Base-by-base conservation (phyloP, 1,140 invertebrate species). In the Aphidius ervi region DNA sequence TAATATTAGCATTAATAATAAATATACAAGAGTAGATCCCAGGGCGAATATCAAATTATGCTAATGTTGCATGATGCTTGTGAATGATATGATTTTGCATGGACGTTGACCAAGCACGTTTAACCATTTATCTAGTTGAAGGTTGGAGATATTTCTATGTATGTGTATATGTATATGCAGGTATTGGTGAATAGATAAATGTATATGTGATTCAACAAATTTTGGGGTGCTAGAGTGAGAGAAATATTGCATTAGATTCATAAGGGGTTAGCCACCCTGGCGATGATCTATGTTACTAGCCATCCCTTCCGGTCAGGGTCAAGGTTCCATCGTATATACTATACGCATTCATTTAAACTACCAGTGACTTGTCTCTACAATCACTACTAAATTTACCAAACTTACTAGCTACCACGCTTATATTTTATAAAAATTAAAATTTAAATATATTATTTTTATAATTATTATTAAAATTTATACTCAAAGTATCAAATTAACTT, bases 41-140 rank as follows among this genome's bases (percentile, higher is more conserved):
- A 39, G 53, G 52, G 55, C 10, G 49, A 52, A 64, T 70, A 71
- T 69, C 65, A 65, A 67, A 73, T 72, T 73, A 73, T 70, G 68
- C 59, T 72, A 73, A 74, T 73, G 67, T 47, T 55, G 39, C 23
- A n/a, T 41, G 9, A 5, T 16, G 16, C 37, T 54, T 31, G 47
- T 50, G 67, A 67, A 53, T 54, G 65, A 70, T 66, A 68, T 66
- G 64, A 69, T 65, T 63, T 59, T 43, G 56, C 23, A 31, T 31
- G 56, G 58, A 63, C 40, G 56, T 23, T 54, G 37, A 46, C 56
- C 46, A 49, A 9, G 56, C 46, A 55, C 59, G 40, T 31, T 54
- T 53, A 43, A 55, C 46, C 49, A 53, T 62, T 61, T 58, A 31
- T 61, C 60, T 50, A 61, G 54, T 56, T 47, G 42, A 66, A 31